phyloP scores from a whole-genome alignment of 2,888 invertebrate genomes.

The Zhengitettix transpicula region DNA sequence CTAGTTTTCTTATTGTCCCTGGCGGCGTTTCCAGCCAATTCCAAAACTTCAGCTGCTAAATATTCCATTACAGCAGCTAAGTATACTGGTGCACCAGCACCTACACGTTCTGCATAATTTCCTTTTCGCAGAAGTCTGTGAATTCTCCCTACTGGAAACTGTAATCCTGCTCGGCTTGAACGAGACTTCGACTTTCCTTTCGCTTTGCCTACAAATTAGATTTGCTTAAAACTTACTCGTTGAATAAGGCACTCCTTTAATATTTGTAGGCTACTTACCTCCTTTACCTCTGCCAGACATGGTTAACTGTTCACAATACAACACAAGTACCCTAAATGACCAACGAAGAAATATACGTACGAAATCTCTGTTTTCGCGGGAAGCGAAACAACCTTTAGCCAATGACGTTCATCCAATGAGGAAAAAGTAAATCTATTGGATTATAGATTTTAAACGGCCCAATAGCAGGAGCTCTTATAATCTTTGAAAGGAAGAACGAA shows the following conservation, averaged over 20 bases:
- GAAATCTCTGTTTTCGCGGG: too few species aligned
- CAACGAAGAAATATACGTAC: too few species aligned
- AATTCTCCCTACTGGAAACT: slow-evolving; percentile 38
- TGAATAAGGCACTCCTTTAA: background rate
- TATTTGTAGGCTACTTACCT: background rate
- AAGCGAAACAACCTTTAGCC: too few species aligned
- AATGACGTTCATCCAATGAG: too few species aligned
- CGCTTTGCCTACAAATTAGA: slow-evolving; percentile 6
- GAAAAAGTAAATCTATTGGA: too few species aligned
- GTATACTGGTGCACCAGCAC: slow-evolving; percentile 35
- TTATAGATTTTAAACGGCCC: too few species aligned
- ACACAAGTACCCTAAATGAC: too few species aligned
- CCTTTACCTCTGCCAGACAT: slow-evolving; percentile 10
- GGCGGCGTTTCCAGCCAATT: slow-evolving; percentile 44
- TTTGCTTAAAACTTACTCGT: background rate
- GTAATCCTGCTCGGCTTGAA: slow-evolving; percentile 33
- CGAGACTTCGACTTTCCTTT: slow-evolving; percentile 20
- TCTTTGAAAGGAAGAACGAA: too few species aligned
- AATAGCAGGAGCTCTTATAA: too few species aligned
- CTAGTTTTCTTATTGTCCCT: slow-evolving; percentile 47
- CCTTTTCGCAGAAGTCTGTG: slow-evolving; percentile 40
- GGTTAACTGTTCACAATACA: background rate
- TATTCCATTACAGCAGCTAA: slow-evolving; percentile 44
- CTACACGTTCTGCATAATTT: slow-evolving; percentile 40
- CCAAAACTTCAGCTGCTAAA: slow-evolving; percentile 48